Evolutionary conservation across 2,797 vertebrate genomes (phyloP).

Genomic region (Acropternis orthonyx): DNA sequence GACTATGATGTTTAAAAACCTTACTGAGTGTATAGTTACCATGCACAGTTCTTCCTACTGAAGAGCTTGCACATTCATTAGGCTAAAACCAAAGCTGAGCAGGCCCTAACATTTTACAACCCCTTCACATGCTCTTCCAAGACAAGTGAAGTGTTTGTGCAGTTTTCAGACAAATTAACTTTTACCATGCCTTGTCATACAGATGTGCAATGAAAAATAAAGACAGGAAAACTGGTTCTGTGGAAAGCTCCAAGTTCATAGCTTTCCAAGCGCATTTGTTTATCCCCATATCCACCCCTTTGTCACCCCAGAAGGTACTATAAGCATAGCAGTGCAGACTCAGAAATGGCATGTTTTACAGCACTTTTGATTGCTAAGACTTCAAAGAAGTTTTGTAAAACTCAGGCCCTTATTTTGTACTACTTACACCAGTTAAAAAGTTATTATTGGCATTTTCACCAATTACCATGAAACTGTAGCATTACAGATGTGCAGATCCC

Average conservation of each 20-base stretch:
- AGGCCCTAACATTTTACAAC: background rate
- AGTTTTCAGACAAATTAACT: background rate
- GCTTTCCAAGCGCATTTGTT: background rate
- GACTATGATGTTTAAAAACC: background rate
- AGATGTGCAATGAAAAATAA: background rate
- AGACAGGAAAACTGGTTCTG: background rate
- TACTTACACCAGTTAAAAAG: background rate
- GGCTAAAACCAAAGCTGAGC: background rate
- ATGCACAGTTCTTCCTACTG: background rate
- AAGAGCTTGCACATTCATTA: background rate
- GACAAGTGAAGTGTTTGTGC: background rate
- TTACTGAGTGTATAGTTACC: background rate
- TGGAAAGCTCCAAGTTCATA: background rate
- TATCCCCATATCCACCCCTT: background rate
- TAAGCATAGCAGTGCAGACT: background rate
- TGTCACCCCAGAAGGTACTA: background rate
- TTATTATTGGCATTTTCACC: background rate
- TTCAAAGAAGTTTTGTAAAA: background rate
- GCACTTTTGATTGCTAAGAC: background rate
- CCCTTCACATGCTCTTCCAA: background rate
- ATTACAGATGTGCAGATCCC: background rate
- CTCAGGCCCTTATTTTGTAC: background rate
- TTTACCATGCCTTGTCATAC: rapidly evolving
- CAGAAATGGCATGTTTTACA: background rate
- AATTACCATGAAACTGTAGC: background rate